Evolutionary conservation across 2,888 invertebrate species (phyloP), one percentile per base, ranked within the genome.

Genomic region (Drosophila tripunctata): DNA sequence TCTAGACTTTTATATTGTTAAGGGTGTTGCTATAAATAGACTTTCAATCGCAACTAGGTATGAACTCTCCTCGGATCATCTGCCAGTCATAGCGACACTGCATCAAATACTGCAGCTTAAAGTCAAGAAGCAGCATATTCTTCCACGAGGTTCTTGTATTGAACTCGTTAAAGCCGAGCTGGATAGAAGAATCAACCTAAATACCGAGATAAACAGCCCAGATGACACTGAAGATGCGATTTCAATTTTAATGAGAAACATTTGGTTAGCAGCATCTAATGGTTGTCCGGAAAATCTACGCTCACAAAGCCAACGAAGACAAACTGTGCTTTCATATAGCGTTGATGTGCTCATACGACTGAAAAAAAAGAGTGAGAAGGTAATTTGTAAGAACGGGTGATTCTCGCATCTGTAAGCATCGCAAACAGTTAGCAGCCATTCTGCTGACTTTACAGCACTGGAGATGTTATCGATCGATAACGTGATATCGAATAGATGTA

Each of bases 181-280:
- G 4, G 56, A 56, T 7, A 40, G 21, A 4, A 41, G 30, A 14
- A 56, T 55, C 0, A 47, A 58, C 30, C 35, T 55, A 0, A 33
- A 50, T 12, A 44, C 19, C 3, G 38, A 45, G 8, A 43, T 43
- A 12, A 41, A 33, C 8, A 33, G 40, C 14, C 24, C 52, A 8
- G 47, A 50, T 0, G 51, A 51, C 8, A 51, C 51, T 14, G 58
- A 58, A 8, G 38, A 51, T 12, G 30, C 55, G 4, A n/a, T 36
- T 4, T 14, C 36, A 36, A 14, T 17, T 3, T 21, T 40, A 2
- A 40, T 40, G 40, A 5, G 4, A 2, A 19, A 40, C n/a, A 3
- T 40, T 5, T 4, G 6, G 2, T 5, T n/a, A 1, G 40, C 40
- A 4, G 40, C 40, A 5, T 3, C n/a, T 12, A n/a, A n/a, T n/a